Evolutionary conservation across 37 sponge, comb jelly and placozoan species (phyloP).

Genomic region (Chondrilla cf. caribensis): DNA sequence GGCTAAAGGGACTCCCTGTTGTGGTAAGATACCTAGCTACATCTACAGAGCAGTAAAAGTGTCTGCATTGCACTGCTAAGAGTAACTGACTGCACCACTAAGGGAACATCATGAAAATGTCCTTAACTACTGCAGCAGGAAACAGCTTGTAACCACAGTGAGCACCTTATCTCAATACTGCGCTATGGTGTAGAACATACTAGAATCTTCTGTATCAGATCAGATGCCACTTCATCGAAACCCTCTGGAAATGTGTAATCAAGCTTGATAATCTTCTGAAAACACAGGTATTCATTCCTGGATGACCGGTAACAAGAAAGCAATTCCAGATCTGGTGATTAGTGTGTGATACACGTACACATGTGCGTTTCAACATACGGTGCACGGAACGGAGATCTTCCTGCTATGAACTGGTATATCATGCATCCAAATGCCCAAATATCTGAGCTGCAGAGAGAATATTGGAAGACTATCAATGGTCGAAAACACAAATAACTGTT

Average conservation of each 20-base stretch:
- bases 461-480: too few species aligned
- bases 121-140: too few species aligned
- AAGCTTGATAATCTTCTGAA: constrained; percentile 90
- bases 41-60: too few species aligned
- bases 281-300: constrained; percentile 94
- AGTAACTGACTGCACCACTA: too few species aligned
- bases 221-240: constrained; percentile 74
- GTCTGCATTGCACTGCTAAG: too few species aligned
- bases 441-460: constrained; percentile 75
- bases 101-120: too few species aligned
- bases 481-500: too few species aligned
- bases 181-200: constrained; percentile 62
- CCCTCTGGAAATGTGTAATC: constrained; percentile 87
- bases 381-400: constrained; percentile 94
- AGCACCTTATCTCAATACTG: too few species aligned
- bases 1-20: too few species aligned
- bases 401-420: constrained; percentile 83
- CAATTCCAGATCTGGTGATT: background rate
- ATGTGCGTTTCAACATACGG: constrained; percentile 46
- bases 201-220: constrained; percentile 71
- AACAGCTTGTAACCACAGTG: too few species aligned
- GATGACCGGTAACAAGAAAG: background rate
- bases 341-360: too few species aligned
- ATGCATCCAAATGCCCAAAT: constrained; percentile 97
- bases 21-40: too few species aligned